A percentile compares a stretch with the other conserved stretches of the same genome.
These are phyloP conservation scores for Meiosimyza decipiens DNA, from an alignment of 2,888 invertebrate genomes.

Conservation along the genomic window DNA sequence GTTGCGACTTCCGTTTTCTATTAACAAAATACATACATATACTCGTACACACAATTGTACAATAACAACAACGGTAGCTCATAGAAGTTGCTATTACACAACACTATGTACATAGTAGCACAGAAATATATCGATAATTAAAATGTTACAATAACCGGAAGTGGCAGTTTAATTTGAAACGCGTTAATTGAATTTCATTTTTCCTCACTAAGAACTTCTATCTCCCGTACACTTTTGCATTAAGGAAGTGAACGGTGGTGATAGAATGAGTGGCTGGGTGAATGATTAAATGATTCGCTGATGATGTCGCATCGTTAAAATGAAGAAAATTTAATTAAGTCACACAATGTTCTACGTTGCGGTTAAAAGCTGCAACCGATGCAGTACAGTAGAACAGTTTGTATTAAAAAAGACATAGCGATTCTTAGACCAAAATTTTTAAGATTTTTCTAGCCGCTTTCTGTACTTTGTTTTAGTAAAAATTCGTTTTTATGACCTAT, in stretches of 20 bases:
- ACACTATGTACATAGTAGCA: no score
- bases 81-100: no score
- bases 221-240: no score
- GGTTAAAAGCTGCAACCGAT: not conserved
- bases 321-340: constrained; percentile 22
- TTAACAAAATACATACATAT: no score
- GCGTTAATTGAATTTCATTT: constrained; percentile 62
- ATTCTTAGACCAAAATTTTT: no score
- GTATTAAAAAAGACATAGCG: no score
- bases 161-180: constrained; percentile 63
- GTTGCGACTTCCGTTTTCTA: no score
- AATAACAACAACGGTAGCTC: no score
- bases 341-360: not conserved
- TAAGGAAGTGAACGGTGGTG: not conserved
- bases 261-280: not conserved
- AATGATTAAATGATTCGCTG: not conserved
- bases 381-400: not conserved
- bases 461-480: no score
- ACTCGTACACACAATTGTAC: no score
- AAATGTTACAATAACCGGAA: constrained; percentile 62
- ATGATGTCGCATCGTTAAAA: not conserved
- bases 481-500: no score
- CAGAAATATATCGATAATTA: constrained; percentile 46
- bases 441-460: no score
- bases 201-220: constrained; percentile 44